A percentile compares a stretch with the other conserved stretches of the same genome.
Evolutionary conservation across 2,113 vertebrate genomes (phyloP).

Genomic region (Anthoscopus minutus): DNA sequence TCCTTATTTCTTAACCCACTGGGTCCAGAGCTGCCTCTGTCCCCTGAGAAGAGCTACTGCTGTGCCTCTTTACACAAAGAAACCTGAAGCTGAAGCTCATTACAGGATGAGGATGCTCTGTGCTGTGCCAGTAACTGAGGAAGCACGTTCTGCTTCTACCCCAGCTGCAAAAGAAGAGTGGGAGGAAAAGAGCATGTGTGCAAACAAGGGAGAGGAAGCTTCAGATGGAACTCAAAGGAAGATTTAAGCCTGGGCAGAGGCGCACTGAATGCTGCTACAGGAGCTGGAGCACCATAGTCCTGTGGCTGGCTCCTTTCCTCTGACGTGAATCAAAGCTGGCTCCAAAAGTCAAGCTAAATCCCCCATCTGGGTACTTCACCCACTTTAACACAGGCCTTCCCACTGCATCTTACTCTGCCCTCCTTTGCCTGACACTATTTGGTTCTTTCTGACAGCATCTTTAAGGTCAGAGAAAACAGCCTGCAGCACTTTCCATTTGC

Average conservation of each 20-base stretch:
- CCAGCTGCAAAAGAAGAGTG: background rate
- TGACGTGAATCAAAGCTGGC: background rate
- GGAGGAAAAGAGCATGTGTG: background rate
- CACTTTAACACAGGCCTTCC: background rate
- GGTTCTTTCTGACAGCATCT: background rate
- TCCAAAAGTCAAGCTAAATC: background rate
- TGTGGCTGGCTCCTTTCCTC: background rate
- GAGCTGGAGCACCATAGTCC: background rate
- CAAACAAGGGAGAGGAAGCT: background rate
- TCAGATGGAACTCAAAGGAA: background rate
- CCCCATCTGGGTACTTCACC: background rate
- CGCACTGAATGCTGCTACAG: background rate
- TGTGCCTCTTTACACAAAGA: background rate
- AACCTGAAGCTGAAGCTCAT: background rate
- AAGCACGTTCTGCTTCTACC: background rate
- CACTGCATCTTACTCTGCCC: background rate
- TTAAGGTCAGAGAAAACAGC: background rate
- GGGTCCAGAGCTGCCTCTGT: background rate
- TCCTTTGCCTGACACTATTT: background rate
- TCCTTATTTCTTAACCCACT: background rate
- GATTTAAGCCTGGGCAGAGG: background rate
- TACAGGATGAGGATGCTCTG: background rate
- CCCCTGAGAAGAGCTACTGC: background rate
- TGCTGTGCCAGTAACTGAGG: background rate
- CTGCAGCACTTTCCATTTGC: background rate